Evolutionary conservation across 2,797 vertebrate genomes (phyloP).

Genomic region (Cygnus olor): DNA sequence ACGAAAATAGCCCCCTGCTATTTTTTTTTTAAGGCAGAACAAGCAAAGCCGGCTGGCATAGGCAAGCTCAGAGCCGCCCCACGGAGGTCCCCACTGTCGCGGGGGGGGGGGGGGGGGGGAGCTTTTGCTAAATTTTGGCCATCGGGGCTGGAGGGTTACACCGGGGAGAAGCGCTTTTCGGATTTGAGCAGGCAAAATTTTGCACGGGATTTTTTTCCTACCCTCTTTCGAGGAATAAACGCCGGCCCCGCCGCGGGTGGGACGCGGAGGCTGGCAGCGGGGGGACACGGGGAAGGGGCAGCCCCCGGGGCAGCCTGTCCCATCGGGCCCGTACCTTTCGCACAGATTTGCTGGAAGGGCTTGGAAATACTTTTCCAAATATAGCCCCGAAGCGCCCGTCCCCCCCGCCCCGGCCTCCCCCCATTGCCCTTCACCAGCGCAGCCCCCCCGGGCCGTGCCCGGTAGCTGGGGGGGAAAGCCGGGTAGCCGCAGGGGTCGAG

Average conservation of each 20-base stretch:
- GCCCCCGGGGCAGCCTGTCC: not conserved
- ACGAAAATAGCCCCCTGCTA: too few species aligned
- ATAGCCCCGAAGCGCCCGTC: constrained; percentile 24
- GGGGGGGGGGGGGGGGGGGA: too few species aligned
- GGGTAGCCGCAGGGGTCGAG: accelerated
- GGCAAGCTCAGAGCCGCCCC: not conserved
- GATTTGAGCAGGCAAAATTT: not conserved
- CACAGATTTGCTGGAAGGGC: constrained; percentile 29
- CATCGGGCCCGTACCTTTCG: not conserved
- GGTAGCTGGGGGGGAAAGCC: not conserved
- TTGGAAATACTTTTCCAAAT: constrained; percentile 74
- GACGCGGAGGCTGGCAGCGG: not conserved
- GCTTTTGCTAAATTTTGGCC: not conserved
- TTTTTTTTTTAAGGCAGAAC: not conserved
- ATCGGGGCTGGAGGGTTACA: not conserved
- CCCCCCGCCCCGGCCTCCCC: not conserved
- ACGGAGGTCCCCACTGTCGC: not conserved
- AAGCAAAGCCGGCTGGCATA: not conserved
- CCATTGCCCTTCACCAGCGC: not conserved
- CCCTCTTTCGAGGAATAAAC: not conserved
- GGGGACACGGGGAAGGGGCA: not conserved
- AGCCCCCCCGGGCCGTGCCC: too few species aligned
- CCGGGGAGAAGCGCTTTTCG: accelerated
- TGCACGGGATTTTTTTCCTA: not conserved
- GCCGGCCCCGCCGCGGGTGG: not conserved